These are phyloP conservation scores for Diaphora mendica DNA, from an alignment of 2,888 invertebrate species.

Conservation along the genomic window DNA sequence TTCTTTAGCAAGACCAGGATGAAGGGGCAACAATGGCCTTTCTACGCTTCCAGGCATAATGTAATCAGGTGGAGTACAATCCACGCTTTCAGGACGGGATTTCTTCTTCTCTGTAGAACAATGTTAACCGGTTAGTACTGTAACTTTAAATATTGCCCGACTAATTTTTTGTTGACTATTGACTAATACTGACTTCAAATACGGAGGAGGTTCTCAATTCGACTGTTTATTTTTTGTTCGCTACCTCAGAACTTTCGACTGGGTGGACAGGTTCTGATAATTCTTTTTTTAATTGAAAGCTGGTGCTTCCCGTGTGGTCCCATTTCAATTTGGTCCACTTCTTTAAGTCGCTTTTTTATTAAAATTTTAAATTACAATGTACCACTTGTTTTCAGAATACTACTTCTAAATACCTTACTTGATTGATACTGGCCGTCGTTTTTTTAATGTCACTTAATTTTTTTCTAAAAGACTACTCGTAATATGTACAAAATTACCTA, in stretches of 20 bases:
- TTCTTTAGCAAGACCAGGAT: conserved; percentile 94
- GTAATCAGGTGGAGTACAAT: conserved; percentile 98
- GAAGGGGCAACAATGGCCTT: conserved; percentile 94
- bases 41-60: conserved; percentile 97
- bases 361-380: background rate
- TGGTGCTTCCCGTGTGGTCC: too few species aligned
- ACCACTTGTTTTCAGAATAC: background rate
- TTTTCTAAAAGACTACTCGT: background rate
- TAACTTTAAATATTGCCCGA: background rate
- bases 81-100: conserved; percentile 94
- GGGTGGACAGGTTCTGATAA: too few species aligned
- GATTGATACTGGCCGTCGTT: too few species aligned
- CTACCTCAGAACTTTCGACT: too few species aligned
- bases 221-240: too few species aligned
- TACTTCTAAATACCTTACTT: background rate
- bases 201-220: too few species aligned
- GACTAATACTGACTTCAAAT: background rate
- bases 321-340: too few species aligned
- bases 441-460: background rate
- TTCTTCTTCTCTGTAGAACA: conserved; percentile 92
- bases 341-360: too few species aligned
- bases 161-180: too few species aligned
- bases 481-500: conserved; percentile 80
- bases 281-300: too few species aligned
- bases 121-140: conserved; percentile 9